Evolutionary conservation across 2,888 invertebrate genomes (phyloP).

Genomic region (Melinaea marsaeus): DNA sequence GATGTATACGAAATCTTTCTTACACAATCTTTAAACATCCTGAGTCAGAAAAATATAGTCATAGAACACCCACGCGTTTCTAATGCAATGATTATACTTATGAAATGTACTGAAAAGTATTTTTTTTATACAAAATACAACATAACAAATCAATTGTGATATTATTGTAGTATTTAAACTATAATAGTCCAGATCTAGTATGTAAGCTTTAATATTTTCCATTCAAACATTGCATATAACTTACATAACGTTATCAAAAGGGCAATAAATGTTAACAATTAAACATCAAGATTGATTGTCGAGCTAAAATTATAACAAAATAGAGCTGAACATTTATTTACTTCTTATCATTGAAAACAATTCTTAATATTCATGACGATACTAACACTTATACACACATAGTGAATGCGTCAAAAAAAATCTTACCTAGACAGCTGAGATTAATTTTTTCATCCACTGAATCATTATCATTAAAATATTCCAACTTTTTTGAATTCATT

Average conservation of each 20-base stretch:
- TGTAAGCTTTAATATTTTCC: background rate
- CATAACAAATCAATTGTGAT: background rate
- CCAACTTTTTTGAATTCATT: slow-evolving; percentile 76
- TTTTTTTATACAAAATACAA: background rate
- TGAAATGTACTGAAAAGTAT: background rate
- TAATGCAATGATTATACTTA: background rate
- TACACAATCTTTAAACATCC: background rate
- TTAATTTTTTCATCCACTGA: slow-evolving; percentile 70
- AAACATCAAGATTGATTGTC: slow-evolving; percentile 3
- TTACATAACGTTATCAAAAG: slow-evolving; percentile 10
- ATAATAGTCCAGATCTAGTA: background rate
- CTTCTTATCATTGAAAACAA: background rate
- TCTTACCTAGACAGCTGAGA: slow-evolving; percentile 74
- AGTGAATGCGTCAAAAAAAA: slow-evolving; percentile 18
- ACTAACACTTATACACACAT: slow-evolving; percentile 31
- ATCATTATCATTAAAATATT: slow-evolving; percentile 68
- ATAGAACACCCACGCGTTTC: slow-evolving; percentile 4
- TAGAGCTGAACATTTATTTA: background rate
- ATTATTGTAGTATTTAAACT: background rate
- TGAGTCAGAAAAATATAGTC: background rate
- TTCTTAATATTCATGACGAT: background rate
- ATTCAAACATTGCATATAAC: slow-evolving; percentile 1
- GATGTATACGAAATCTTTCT: background rate
- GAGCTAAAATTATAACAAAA: slow-evolving; percentile 1
- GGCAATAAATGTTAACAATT: slow-evolving; percentile 16